Base-by-base conservation (phyloP, 2,888 invertebrate species). In the Tipula unca region DNA sequence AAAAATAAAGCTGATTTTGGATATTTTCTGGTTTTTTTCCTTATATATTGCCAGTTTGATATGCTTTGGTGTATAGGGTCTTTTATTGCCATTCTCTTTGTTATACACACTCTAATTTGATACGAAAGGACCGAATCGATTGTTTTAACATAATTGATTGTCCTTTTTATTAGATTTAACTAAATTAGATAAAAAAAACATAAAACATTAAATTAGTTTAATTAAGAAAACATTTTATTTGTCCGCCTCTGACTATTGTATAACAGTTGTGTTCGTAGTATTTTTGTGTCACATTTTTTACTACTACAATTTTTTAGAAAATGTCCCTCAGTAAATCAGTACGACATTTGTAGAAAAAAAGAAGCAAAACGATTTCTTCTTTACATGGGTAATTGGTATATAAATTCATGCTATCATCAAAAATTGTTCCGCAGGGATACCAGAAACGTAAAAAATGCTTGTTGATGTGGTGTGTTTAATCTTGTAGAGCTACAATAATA, bases 71-170 rank as follows among this genome's bases (percentile, higher is more conserved):
- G 5, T 48, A 48, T 48, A 69, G 25, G 69, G 69, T 69, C 69
- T 69, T 69, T 69, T 69, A 69, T 69, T 69, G 69, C 69, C 69
- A 69, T 69, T 69, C 25, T 69, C 69, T 69, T 69, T 69, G 69
- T 69, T 69, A 69, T 25, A 10, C 13, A 39, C 10, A 69, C 69
- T 25, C 69, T 69, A 69, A 69, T 69, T 69, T 69, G 69, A 69
- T 25, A 69, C 10, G 69, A 69, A 69, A 69, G 69, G 69, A 25
- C 25, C 69, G 2, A 25, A 25, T 25, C 69, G 69, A 69, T 69
- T 69, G 69, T 69, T 69, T 69, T 69, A 69, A 69, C 69, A 69
- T 69, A 69, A 69, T 69, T 69, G 69, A 69, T 69, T 69, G 69
- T 69, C 69, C 69, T 69, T 69, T 69, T 69, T 69, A 69, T 69